phyloP scores from a whole-genome alignment of 2,888 invertebrate species.

The Macaria liturata region DNA sequence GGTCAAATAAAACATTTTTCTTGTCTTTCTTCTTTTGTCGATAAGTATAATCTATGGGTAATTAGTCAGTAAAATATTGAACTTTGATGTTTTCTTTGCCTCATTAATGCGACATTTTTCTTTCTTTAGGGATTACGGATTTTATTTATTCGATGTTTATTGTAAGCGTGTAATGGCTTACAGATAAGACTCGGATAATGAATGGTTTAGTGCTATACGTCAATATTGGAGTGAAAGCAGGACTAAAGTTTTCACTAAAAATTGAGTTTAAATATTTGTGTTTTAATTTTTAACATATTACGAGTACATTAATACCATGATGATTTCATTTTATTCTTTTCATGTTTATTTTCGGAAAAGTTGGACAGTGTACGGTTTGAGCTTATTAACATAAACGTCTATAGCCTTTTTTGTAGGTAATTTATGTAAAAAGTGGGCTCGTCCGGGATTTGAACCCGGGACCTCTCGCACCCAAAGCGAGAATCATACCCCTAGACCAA shows the following conservation, averaged over 20 bases:
- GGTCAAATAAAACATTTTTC: slow-evolving; percentile 69
- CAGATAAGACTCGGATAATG: slow-evolving; percentile 12
- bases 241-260: too few relatives aligned
- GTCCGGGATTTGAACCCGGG: slow-evolving; percentile 77
- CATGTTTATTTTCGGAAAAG: too few relatives aligned
- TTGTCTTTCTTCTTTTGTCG: slow-evolving; percentile 52
- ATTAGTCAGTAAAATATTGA: slow-evolving; percentile 76
- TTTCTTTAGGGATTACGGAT: slow-evolving; percentile 65
- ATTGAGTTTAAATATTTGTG: too few relatives aligned
- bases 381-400: too few relatives aligned
- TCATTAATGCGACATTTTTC: slow-evolving; percentile 73
- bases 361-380: too few relatives aligned
- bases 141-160: slow-evolving; percentile 57
- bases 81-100: slow-evolving; percentile 65
- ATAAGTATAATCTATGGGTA: slow-evolving; percentile 80
- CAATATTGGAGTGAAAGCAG: too few relatives aligned
- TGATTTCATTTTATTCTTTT: too few relatives aligned
- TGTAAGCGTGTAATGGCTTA: slow-evolving; percentile 41
- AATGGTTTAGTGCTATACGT: neutral
- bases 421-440: slow-evolving; percentile 51
- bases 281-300: too few relatives aligned
- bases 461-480: slow-evolving; percentile 73
- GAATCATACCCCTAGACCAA: slow-evolving; percentile 61
- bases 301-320: too few relatives aligned
- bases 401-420: too few relatives aligned